phyloP scores from a whole-genome alignment of 2,113 vertebrate genomes.

The Leptocoma aspasia region DNA sequence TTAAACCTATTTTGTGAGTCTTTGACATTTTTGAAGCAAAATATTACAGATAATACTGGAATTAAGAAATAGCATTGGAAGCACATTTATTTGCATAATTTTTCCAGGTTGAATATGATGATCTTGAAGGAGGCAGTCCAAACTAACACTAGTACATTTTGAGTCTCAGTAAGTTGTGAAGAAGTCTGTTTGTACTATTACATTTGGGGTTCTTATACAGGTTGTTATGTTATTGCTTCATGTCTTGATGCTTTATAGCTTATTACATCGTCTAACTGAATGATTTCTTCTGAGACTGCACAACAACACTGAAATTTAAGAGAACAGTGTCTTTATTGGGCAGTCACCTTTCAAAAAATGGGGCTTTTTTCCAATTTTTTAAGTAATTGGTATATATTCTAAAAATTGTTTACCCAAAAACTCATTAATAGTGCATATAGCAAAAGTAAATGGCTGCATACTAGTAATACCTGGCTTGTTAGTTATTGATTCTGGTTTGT shows the following conservation, averaged over 20 bases:
- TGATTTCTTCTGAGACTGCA: background rate
- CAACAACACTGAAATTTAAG: background rate
- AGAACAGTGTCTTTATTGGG: background rate
- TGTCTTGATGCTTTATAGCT: background rate
- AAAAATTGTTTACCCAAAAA: background rate
- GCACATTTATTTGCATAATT: slow-evolving; percentile 10
- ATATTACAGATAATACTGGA: background rate
- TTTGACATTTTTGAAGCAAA: background rate
- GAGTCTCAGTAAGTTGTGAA: slow-evolving; percentile 25
- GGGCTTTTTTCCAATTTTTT: background rate
- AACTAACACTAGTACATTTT: slow-evolving; percentile 21
- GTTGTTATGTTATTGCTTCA: background rate
- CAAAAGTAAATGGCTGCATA: background rate
- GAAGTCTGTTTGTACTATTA: slow-evolving; percentile 1
- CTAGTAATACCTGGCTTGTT: background rate
- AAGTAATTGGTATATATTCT: background rate
- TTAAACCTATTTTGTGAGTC: background rate
- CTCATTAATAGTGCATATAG: background rate
- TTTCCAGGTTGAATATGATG: slow-evolving; percentile 18
- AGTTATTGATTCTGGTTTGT: slow-evolving; percentile 48
- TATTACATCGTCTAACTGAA: background rate
- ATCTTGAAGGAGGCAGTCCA: slow-evolving; percentile 29
- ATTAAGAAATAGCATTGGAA: slow-evolving; percentile 7
- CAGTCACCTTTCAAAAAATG: background rate
- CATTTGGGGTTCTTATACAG: background rate